Conservation (phyloP, 2,797 vertebrate genomes). For the Tympanoctomys barrerae region DNA sequence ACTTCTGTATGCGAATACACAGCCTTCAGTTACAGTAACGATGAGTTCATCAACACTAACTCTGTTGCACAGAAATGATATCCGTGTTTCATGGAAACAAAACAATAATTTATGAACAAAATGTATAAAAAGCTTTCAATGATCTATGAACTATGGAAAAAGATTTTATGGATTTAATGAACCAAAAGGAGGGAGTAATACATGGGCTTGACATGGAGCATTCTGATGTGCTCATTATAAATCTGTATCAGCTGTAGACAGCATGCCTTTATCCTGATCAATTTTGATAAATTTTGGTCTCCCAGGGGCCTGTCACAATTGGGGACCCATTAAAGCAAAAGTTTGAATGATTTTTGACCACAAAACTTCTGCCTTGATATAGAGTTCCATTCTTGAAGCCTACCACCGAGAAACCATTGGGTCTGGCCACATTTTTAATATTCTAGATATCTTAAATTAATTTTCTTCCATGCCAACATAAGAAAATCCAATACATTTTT, state of each 20-base stretch:
- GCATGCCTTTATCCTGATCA: neutral
- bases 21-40: neutral
- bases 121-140: neutral
- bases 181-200: neutral
- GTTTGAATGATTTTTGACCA: neutral
- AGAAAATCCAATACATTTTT: slow-evolving; percentile 52
- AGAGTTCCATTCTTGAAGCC: slow-evolving; percentile 32
- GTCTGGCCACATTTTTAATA: slow-evolving; percentile 50
- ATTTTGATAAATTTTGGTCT: slow-evolving; percentile 17
- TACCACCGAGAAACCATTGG: neutral
- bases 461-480: slow-evolving; percentile 51
- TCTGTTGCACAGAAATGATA: neutral
- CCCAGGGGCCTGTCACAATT: neutral
- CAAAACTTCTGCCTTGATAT: slow-evolving; percentile 59
- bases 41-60: neutral
- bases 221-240: neutral
- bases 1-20: neutral
- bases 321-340: neutral
- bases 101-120: neutral
- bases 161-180: slow-evolving; percentile 36
- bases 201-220: neutral
- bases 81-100: neutral
- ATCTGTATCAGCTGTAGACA: slow-evolving; percentile 16
- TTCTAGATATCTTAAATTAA: slow-evolving; percentile 69
- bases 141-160: slow-evolving; percentile 11